These are phyloP conservation scores for Eubucco bourcierii DNA, from an alignment of 2,113 vertebrate species.

Conservation along the genomic window DNA sequence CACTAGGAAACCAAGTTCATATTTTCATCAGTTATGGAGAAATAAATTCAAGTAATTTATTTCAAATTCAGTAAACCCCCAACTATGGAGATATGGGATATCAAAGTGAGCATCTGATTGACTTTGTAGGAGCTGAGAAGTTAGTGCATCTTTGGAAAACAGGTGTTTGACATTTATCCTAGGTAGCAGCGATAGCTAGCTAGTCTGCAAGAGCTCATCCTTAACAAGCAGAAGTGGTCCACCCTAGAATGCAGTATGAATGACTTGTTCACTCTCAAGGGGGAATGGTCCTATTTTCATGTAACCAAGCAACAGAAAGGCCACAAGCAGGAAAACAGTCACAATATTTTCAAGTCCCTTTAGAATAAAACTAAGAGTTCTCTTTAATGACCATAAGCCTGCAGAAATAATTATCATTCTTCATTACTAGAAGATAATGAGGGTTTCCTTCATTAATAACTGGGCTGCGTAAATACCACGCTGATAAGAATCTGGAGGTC, in stretches of 20 bases:
- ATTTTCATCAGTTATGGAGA: background rate
- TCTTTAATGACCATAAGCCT: slow-evolving; percentile 11
- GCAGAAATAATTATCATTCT: slow-evolving; percentile 1
- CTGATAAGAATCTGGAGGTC: slow-evolving; percentile 53
- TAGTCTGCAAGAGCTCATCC: background rate
- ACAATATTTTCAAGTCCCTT: background rate
- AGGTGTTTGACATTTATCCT: background rate
- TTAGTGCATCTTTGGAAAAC: background rate
- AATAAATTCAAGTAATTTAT: background rate
- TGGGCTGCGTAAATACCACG: background rate
- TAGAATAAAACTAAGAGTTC: slow-evolving; percentile 4
- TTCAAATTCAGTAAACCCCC: background rate
- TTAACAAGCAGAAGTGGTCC: background rate
- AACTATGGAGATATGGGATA: background rate
- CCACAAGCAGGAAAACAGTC: background rate
- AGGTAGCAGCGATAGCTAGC: background rate
- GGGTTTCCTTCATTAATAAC: slow-evolving; percentile 21
- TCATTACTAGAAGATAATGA: slow-evolving; percentile 46
- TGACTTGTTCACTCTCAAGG: background rate
- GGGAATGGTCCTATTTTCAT: background rate
- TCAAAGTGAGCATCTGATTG: background rate
- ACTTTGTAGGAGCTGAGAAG: background rate
- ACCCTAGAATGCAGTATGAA: background rate
- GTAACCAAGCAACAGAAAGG: background rate
- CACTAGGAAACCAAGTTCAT: background rate